Conservation (phyloP, 2,888 invertebrate species). For the Oscheius sp. region DNA sequence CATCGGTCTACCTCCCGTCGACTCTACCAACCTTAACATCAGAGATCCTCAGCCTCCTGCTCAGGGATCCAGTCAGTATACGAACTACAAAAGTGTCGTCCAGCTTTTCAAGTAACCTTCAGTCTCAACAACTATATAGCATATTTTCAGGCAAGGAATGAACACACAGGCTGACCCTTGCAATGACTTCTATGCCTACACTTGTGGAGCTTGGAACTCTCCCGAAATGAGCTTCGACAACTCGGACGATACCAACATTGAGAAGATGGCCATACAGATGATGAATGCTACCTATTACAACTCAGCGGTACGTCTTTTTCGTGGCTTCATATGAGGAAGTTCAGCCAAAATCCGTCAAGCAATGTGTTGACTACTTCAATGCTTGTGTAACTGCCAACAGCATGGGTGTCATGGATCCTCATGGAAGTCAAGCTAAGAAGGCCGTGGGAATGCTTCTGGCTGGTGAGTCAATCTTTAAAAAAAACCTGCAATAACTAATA, state of each 20-base stretch:
- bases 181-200: slow-evolving; percentile 66
- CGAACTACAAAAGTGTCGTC: slow-evolving; percentile 35
- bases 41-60: slow-evolving; percentile 4
- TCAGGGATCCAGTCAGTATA: slow-evolving; percentile 29
- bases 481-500: no score
- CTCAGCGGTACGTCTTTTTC: slow-evolving; percentile 35
- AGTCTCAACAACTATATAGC: neutral
- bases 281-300: slow-evolving; percentile 41
- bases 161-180: slow-evolving; percentile 65
- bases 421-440: slow-evolving; percentile 32
- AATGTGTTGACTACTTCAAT: slow-evolving; percentile 47
- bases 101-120: slow-evolving; percentile 39
- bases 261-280: slow-evolving; percentile 45
- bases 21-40: slow-evolving; percentile 4
- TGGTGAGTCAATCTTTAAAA: neutral
- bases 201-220: slow-evolving; percentile 60
- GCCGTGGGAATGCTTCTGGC: neutral
- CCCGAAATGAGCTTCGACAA: slow-evolving; percentile 47
- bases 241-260: slow-evolving; percentile 47
- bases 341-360: slow-evolving; percentile 42
- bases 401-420: slow-evolving; percentile 39
- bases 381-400: slow-evolving; percentile 44
- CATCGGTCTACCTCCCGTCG: slow-evolving; percentile 1
- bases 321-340: slow-evolving; percentile 1
- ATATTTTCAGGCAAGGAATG: slow-evolving; percentile 31